phyloP scores from a whole-genome alignment of 1,140 invertebrate genomes.

The Macrocentrus cingulum region DNA sequence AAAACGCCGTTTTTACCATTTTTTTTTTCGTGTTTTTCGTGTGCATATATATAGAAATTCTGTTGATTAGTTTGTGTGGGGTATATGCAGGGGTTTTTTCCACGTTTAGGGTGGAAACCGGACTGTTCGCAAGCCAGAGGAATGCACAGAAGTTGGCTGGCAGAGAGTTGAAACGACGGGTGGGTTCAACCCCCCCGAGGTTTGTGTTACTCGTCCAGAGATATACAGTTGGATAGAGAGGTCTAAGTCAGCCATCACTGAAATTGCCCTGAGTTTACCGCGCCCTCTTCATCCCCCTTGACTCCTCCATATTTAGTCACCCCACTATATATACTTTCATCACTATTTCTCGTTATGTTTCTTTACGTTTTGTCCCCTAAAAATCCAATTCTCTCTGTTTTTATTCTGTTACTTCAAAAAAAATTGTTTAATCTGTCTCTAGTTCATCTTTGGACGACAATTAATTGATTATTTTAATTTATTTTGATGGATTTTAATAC shows the following conservation, averaged over 20 bases:
- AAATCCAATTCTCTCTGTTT: too few species aligned
- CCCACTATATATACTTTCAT: not conserved
- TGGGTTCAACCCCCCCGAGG: constrained; percentile 33
- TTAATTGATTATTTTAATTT: too few species aligned
- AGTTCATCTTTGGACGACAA: too few species aligned
- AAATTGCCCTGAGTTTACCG: constrained; percentile 54
- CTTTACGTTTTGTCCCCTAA: too few species aligned
- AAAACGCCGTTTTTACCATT: too few species aligned
- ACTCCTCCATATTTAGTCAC: constrained; percentile 11
- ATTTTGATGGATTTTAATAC: too few species aligned
- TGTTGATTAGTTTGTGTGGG: constrained; percentile 44
- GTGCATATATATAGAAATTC: constrained; percentile 46
- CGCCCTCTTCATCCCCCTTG: constrained; percentile 14
- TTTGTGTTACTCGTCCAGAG: constrained; percentile 46
- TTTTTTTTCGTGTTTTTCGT: too few species aligned
- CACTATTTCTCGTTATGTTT: too few species aligned
- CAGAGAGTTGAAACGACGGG: constrained; percentile 34
- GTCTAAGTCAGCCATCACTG: constrained; percentile 54
- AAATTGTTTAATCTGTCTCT: too few species aligned
- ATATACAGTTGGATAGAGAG: constrained; percentile 45
- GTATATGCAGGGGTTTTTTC: constrained; percentile 2
- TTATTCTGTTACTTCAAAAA: too few species aligned
- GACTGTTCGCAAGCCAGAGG: constrained; percentile 23
- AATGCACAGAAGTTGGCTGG: constrained; percentile 22
- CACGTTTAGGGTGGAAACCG: not conserved